Percentiles rank a stretch among this genome's conserved stretches.
These are phyloP conservation scores for Raja brachyura DNA, from an alignment of 2,113 vertebrate species.

Conservation along the genomic window DNA sequence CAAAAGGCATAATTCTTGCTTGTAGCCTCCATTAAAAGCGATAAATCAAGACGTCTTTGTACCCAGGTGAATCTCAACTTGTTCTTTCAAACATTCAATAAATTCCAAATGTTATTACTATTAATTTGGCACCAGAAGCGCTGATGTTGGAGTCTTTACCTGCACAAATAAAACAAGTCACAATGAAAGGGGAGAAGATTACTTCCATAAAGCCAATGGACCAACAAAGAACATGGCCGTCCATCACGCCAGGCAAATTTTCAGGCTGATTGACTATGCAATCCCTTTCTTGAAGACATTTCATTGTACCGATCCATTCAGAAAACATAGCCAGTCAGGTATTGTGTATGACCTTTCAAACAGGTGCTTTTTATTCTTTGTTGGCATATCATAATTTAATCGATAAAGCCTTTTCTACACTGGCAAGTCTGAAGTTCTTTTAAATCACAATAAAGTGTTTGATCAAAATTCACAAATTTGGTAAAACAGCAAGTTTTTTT, in stretches of 20 bases:
- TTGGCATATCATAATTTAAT: background rate
- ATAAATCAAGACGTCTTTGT: conserved; percentile 44
- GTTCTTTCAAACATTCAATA: background rate
- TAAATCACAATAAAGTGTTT: background rate
- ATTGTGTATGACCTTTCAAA: background rate
- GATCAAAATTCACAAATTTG: background rate
- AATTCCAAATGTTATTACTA: background rate
- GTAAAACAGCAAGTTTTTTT: background rate
- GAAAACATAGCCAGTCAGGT: background rate
- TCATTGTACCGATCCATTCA: conserved; percentile 1
- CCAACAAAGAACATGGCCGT: background rate
- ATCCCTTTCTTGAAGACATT: conserved; percentile 51
- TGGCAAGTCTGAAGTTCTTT: background rate
- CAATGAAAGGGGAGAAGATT: background rate
- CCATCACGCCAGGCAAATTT: conserved; percentile 43
- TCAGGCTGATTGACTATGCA: conserved; percentile 62
- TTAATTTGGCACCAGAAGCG: background rate
- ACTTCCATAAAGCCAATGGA: background rate
- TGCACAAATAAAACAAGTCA: background rate
- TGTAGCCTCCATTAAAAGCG: conserved; percentile 59
- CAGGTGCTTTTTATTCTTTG: conserved; percentile 21
- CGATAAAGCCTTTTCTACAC: conserved; percentile 32
- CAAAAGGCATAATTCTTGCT: conserved; percentile 60
- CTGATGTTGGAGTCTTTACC: conserved; percentile 12
- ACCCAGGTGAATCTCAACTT: conserved; percentile 6